A percentile compares a stretch with the other conserved stretches of the same genome.
Conservation (phyloP, 2,797 vertebrate genomes). For the Mormyrops boulengeri region DNA sequence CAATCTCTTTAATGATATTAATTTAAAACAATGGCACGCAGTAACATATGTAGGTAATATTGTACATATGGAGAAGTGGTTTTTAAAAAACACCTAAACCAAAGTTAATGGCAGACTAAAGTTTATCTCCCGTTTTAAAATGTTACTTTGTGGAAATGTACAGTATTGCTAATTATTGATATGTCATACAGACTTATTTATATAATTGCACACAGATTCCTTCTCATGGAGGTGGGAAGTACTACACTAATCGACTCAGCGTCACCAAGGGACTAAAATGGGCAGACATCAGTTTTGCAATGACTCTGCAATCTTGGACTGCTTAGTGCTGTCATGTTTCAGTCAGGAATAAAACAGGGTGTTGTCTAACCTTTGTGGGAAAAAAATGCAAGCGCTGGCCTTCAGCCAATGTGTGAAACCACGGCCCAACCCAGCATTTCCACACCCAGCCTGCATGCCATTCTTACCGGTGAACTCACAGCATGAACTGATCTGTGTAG, state of each 20-base stretch:
- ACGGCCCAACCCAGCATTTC: slow-evolving; percentile 19
- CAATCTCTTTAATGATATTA: background rate
- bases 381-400: slow-evolving; percentile 21
- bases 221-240: background rate
- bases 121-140: background rate
- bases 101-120: background rate
- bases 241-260: background rate
- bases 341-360: background rate
- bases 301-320: background rate
- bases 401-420: slow-evolving; percentile 22
- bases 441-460: background rate
- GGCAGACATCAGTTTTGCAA: slow-evolving; percentile 1
- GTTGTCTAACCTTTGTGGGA: slow-evolving; percentile 1
- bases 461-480: slow-evolving; percentile 1
- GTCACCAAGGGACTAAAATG: background rate
- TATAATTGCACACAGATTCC: background rate
- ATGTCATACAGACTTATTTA: background rate
- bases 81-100: background rate
- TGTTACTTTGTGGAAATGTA: background rate
- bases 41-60: background rate
- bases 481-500: background rate
- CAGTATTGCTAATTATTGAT: background rate
- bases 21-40: background rate
- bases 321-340: background rate
- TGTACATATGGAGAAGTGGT: background rate